phyloP scores from a whole-genome alignment of 1,140 invertebrate genomes.

The Teleogryllus occipitalis region DNA sequence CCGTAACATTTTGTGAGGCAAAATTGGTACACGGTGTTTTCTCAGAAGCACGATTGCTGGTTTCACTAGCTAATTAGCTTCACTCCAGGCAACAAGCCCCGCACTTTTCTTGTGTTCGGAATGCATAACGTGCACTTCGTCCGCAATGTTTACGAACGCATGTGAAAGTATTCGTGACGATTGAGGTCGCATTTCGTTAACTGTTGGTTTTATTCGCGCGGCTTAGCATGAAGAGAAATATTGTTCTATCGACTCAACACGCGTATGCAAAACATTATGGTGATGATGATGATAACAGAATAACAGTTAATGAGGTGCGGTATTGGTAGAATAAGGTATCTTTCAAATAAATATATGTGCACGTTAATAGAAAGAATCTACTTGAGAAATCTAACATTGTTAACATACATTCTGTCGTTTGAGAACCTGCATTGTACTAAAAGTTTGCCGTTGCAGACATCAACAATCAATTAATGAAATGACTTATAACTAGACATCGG shows the following conservation, averaged over 20 bases:
- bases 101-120: background rate
- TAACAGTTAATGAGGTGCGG: no score
- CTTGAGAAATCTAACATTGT: background rate
- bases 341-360: background rate
- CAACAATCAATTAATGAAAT: no score
- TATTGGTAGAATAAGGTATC: no score
- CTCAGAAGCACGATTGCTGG: no score
- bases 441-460: background rate
- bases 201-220: background rate
- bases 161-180: conserved; percentile 15
- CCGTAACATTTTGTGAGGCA: no score
- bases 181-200: background rate
- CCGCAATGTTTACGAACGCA: background rate
- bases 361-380: background rate
- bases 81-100: background rate
- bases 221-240: no score
- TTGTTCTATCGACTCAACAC: no score
- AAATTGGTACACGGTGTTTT: no score
- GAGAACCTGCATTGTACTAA: background rate
- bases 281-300: no score
- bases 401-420: background rate
- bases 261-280: no score
- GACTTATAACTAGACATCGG: no score
- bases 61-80: background rate
- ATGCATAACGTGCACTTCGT: background rate